Percentiles rank a stretch among this genome's conserved stretches.
phyloP scores from a whole-genome alignment of 2,797 vertebrate genomes.

The Iguana delicatissima region DNA sequence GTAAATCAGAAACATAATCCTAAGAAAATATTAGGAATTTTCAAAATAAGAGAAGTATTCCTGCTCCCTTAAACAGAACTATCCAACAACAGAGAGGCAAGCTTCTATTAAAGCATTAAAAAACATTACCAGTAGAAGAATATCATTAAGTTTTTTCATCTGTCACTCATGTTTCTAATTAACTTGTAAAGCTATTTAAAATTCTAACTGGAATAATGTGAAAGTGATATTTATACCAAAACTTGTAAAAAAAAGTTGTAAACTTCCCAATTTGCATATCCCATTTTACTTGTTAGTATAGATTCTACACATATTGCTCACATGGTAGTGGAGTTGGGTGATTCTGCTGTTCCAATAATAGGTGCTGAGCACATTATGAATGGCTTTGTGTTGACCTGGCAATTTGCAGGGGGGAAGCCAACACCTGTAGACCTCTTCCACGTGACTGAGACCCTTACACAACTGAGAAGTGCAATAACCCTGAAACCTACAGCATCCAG shows the following conservation, averaged over 20 bases:
- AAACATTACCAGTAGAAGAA: neutral
- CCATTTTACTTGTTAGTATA: neutral
- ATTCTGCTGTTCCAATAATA: neutral
- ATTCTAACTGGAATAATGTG: neutral
- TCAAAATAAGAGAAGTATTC: neutral
- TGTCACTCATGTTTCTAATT: neutral
- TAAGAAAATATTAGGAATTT: neutral
- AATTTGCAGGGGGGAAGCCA: neutral
- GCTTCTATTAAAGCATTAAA: too few relatives aligned
- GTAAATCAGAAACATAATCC: neutral
- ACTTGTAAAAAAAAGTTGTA: neutral
- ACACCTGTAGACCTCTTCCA: neutral
- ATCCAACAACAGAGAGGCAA: too few relatives aligned
- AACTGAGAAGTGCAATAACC: neutral
- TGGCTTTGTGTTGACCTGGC: neutral
- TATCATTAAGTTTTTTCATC: neutral
- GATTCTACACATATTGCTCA: neutral
- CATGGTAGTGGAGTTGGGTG: neutral
- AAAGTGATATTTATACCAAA: neutral
- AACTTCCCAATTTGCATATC: neutral
- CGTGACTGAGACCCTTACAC: neutral
- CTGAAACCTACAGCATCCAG: neutral
- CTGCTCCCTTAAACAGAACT: neutral
- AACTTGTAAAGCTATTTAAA: neutral
- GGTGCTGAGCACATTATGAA: neutral